Conservation (phyloP, 2,113 vertebrate species). For the Podocnemis expansa region DNA sequence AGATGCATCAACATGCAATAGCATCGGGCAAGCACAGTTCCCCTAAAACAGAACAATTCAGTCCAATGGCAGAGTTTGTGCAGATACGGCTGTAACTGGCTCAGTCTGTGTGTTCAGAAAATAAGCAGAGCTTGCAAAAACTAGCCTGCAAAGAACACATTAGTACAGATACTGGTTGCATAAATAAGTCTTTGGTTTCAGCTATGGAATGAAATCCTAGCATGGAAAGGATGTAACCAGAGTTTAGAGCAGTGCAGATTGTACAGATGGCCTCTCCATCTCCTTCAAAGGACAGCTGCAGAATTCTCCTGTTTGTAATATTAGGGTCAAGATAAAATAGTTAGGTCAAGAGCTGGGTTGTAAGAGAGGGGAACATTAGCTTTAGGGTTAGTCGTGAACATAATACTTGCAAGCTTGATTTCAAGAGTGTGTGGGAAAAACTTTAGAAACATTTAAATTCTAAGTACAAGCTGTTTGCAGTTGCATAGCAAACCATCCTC, state of each 20-base stretch:
- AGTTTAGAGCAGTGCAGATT: not conserved
- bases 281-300: not conserved
- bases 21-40: not conserved
- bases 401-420: not conserved
- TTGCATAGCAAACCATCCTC: not conserved
- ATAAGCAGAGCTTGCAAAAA: not conserved
- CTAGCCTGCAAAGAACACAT: not conserved
- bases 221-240: not conserved
- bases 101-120: not conserved
- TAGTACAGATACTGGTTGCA: fast-evolving
- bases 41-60: not conserved
- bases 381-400: not conserved
- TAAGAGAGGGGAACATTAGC: not conserved
- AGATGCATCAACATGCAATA: fast-evolving
- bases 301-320: not conserved
- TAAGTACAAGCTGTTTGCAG: not conserved
- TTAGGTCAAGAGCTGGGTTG: not conserved
- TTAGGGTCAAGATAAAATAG: too few relatives aligned
- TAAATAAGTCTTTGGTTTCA: not conserved
- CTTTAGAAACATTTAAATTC: not conserved
- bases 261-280: not conserved
- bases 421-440: not conserved
- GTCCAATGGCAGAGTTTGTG: not conserved
- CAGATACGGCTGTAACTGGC: fast-evolving
- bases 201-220: not conserved